These are phyloP conservation scores for Perca flavescens DNA, from an alignment of 2,113 vertebrate genomes.

Conservation along the genomic window DNA sequence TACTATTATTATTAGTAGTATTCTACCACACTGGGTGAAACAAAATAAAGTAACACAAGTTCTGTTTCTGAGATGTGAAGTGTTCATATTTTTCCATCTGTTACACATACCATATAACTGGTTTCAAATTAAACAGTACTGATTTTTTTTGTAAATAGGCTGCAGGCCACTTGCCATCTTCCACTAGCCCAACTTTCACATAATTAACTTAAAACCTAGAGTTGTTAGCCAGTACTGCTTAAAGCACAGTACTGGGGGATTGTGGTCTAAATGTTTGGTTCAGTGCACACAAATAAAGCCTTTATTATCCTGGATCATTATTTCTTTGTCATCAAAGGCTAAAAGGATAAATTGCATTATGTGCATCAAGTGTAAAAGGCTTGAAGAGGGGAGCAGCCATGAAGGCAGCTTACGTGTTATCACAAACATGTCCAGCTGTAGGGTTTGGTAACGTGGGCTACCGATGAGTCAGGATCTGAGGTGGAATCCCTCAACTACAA, in stretches of 20 bases:
- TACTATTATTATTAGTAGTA: no score
- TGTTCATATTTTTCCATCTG: not conserved
- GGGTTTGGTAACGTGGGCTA: constrained; percentile 19
- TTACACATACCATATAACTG: not conserved
- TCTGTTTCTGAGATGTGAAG: not conserved
- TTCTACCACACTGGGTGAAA: no score
- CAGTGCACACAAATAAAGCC: constrained; percentile 39
- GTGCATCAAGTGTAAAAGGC: constrained; percentile 18
- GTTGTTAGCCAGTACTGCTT: not conserved
- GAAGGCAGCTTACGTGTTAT: constrained; percentile 31
- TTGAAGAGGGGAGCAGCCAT: not conserved
- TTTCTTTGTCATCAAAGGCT: constrained; percentile 39
- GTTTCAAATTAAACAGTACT: not conserved
- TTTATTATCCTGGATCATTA: constrained; percentile 40
- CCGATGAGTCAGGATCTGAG: constrained; percentile 17
- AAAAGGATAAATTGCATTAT: constrained; percentile 36
- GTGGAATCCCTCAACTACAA: constrained; percentile 6
- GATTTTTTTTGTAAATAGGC: not conserved
- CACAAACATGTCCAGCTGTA: constrained; percentile 44
- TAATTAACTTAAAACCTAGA: not conserved
- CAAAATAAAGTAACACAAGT: not conserved
- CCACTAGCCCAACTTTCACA: not conserved
- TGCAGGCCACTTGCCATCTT: not conserved
- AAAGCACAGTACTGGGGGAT: constrained; percentile 3
- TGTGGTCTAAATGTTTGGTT: constrained; percentile 19